Evolutionary conservation across 1,140 invertebrate species (phyloP).

Genomic region (Camponotus vicinus): DNA sequence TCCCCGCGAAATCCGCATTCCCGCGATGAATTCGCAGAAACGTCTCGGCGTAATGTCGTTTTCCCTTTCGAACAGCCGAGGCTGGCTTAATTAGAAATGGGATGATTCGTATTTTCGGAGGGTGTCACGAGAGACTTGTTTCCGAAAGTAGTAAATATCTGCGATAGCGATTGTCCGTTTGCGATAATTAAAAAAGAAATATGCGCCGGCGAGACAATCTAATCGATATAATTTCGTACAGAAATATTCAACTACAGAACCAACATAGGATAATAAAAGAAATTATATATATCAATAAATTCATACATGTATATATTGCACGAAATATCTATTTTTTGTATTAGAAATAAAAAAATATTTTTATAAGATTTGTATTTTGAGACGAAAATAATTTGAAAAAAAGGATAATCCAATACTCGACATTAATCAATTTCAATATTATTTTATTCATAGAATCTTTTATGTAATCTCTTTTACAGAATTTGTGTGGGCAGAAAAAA

Average conservation of each 20-base stretch:
- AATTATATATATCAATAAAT: neutral
- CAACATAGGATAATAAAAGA: neutral
- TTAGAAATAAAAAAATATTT: neutral
- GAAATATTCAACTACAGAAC: neutral
- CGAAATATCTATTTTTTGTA: too few species aligned
- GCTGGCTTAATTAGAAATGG: neutral
- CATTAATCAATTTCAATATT: neutral
- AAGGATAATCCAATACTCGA: neutral
- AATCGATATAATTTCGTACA: neutral
- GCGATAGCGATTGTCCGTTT: neutral
- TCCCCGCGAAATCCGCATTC: too few species aligned
- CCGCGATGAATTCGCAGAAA: too few species aligned
- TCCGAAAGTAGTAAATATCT: neutral
- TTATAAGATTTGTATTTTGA: neutral
- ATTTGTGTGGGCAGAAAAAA: neutral
- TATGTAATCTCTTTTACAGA: neutral
- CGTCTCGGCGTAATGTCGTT: too few species aligned
- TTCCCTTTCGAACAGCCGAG: too few species aligned
- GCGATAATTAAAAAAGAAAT: neutral
- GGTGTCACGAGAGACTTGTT: too few species aligned
- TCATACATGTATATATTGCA: too few species aligned
- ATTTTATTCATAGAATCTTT: neutral
- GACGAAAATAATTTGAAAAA: too few species aligned
- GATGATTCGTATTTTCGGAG: neutral
- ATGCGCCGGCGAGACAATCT: neutral